Percentiles rank a stretch among this genome's conserved stretches.
These are phyloP conservation scores for Oncopodura yosiiana DNA, from an alignment of 1,140 invertebrate species.

Conservation along the genomic window DNA sequence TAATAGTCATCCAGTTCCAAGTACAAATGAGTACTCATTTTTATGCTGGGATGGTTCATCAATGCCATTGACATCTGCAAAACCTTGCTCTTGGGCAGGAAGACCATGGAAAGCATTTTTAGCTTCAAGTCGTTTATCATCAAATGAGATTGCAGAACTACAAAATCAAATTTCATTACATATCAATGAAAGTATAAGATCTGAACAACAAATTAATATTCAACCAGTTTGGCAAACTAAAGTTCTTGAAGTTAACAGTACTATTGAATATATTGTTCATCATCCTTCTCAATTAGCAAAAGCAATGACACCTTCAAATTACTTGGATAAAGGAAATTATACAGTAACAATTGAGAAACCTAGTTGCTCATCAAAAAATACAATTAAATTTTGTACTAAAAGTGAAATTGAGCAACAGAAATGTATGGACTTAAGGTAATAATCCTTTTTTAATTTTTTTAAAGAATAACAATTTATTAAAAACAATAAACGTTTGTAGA, in stretches of 20 bases:
- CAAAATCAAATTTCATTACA: conserved; percentile 17
- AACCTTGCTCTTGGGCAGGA: conserved; percentile 66
- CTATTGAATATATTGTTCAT: conserved; percentile 3
- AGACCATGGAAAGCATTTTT: conserved; percentile 64
- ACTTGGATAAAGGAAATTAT: conserved; percentile 51
- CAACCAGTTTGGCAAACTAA: conserved; percentile 10
- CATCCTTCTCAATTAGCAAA: conserved; percentile 5
- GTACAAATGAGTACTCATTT: conserved; percentile 17
- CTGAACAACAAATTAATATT: background rate
- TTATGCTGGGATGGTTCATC: conserved; percentile 72
- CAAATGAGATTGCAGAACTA: conserved; percentile 5
- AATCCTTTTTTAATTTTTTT: background rate
- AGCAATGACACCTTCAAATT: conserved; percentile 20
- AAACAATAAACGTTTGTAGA: conserved; percentile 32
- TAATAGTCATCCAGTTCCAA: background rate
- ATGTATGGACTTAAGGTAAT: conserved; percentile 43
- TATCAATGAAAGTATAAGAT: conserved; percentile 11
- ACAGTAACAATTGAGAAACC: conserved; percentile 66
- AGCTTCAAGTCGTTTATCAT: conserved; percentile 36
- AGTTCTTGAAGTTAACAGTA: conserved; percentile 19
- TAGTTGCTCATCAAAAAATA: conserved; percentile 47
- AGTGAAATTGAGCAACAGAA: conserved; percentile 51
- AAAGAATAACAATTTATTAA: background rate
- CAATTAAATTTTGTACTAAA: conserved; percentile 54
- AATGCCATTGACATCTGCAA: conserved; percentile 49